Evolutionary conservation across 2,113 vertebrate species (phyloP).

Genomic region (Bubo scandiacus): DNA sequence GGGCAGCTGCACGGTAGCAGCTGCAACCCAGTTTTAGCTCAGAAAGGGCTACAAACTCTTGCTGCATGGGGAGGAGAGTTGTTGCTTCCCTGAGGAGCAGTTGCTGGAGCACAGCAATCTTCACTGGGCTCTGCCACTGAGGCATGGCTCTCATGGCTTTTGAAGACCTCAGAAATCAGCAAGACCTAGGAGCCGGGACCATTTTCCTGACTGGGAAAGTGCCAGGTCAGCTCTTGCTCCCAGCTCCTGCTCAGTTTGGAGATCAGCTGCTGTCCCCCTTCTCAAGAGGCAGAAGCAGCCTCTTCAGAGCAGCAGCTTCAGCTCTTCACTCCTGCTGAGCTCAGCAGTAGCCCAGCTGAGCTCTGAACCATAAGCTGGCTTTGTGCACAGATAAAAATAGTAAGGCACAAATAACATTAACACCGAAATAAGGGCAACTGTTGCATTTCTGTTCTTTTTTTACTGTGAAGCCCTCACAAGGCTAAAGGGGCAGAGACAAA

Average conservation of each 20-base stretch:
- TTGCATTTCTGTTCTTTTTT: not conserved
- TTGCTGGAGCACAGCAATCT: not conserved
- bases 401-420: not conserved
- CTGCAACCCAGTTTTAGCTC: not conserved
- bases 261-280: not conserved
- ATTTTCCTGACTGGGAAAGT: not conserved
- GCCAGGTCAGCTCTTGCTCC: not conserved
- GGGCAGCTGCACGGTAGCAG: not conserved
- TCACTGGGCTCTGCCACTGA: not conserved
- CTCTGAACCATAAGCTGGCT: not conserved
- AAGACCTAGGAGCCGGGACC: not conserved
- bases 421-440: not conserved
- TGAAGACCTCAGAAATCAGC: not conserved
- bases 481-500: not conserved
- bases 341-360: slow-evolving; percentile 43
- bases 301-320: not conserved
- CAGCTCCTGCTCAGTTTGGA: not conserved
- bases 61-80: not conserved
- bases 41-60: not conserved
- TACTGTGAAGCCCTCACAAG: not conserved
- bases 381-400: slow-evolving; percentile 21
- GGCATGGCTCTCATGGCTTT: not conserved
- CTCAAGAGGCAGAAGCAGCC: not conserved
- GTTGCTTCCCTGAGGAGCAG: not conserved
- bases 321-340: slow-evolving; percentile 2